Base-by-base conservation (phyloP, 2,797 vertebrate genomes). In the Clamator glandarius region DNA sequence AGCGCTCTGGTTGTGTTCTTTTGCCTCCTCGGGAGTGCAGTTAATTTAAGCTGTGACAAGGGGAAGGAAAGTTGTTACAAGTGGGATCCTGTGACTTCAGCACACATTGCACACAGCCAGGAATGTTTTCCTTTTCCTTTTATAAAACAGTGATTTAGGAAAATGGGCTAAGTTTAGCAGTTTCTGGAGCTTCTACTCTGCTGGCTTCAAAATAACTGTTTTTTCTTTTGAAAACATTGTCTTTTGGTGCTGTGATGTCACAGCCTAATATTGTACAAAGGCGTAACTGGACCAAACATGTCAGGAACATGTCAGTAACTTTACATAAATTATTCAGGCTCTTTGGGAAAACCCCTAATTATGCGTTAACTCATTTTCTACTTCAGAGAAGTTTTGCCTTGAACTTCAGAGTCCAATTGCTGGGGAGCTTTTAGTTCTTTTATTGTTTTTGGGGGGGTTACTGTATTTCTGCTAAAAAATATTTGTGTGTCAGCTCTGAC, bases 311-410 rank as follows among this genome's bases (percentile, higher is more conserved):
- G 95, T 96, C 96, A 96, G 96, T 48, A 94, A 91, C 92, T 96
- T 97, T 96, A 93, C 95, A 96, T 95, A 96, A 97, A 96, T 96
- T 94, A 96, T 96, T 93, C 94, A 63, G 78, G 57, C 91, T 96
- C 95, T 79, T 95, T 94, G 95, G 96, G 96, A 97, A 97, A 97
- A 91, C 93, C 96, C 96, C 95, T 96, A 94, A 94, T 95, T 96
- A 95, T 92, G 93, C 94, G 88, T 92, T 96, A 94, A 87, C 90
- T 96, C 93, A 93, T 97, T 95, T 96, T 96, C 90, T 87, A 76
- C 89, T 96, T 95, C 95, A 96, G 93, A 95, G 94, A 26, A 69
- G 55, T 89, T 94, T 87, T 93, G 51, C 89, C 92, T 93, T 93
- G 77, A 94, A 73, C 82, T 90, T 89, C 3, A 4, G 83, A 83